Conservation (phyloP, 2,888 invertebrate species). For the Harpalus rufipes region DNA sequence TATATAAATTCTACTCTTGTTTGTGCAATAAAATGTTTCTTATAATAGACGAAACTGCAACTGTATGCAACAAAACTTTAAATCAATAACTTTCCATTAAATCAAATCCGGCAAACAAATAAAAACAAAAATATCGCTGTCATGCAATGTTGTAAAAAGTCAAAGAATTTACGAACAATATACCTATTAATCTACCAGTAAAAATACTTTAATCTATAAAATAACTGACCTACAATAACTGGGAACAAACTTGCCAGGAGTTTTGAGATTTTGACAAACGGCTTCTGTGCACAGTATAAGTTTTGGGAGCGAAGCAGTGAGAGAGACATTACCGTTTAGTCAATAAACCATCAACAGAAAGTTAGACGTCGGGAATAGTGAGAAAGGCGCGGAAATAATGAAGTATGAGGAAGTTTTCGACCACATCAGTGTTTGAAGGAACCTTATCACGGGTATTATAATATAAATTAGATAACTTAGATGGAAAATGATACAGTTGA, state of each 20-base stretch:
- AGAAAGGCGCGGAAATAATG: slow-evolving; percentile 15
- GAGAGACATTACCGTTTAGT: slow-evolving; percentile 20
- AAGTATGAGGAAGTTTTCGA: slow-evolving; percentile 22
- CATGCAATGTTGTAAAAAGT: slow-evolving; percentile 9
- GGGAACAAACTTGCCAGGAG: not conserved
- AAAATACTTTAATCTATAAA: slow-evolving; percentile 18
- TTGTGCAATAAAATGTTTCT: not conserved
- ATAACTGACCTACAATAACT: slow-evolving; percentile 19
- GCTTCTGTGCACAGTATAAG: slow-evolving; percentile 18
- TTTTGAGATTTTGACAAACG: slow-evolving; percentile 5
- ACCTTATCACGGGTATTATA: slow-evolving; percentile 24
- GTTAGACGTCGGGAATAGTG: slow-evolving; percentile 13
- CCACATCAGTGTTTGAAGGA: slow-evolving; percentile 23
- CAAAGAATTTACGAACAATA: slow-evolving; percentile 11
- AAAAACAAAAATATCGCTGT: not conserved
- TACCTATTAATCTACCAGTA: not conserved
- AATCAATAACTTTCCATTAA: not conserved
- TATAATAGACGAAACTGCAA: not conserved
- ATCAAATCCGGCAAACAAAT: slow-evolving; percentile 1
- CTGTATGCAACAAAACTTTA: not conserved
- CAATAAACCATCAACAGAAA: slow-evolving; percentile 46
- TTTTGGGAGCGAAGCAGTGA: not conserved
- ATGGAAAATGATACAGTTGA: too few species aligned
- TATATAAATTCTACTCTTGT: too few species aligned
- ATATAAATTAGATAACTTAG: too few species aligned